These are phyloP conservation scores for Diaperis boleti DNA, from an alignment of 2,888 invertebrate species.

Conservation along the genomic window DNA sequence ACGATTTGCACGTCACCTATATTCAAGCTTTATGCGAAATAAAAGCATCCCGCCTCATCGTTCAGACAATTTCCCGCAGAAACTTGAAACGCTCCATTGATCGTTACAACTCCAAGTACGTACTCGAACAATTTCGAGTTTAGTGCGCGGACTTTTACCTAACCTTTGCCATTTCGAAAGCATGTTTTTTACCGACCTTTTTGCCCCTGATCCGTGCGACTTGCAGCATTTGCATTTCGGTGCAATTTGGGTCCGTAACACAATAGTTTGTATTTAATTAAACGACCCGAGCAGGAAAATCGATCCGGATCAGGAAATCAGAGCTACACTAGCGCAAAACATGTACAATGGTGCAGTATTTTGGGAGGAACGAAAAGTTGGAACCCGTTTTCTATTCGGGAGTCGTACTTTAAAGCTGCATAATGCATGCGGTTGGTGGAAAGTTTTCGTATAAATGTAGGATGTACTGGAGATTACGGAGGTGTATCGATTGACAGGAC, in stretches of 20 bases:
- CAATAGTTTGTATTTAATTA: slow-evolving; percentile 6
- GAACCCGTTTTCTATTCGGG: slow-evolving; percentile 6
- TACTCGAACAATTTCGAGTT: background rate
- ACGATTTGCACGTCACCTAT: slow-evolving; percentile 1
- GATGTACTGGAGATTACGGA: background rate
- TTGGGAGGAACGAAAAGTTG: background rate
- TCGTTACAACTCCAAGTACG: background rate
- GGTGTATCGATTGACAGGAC: background rate
- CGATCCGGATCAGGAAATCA: background rate
- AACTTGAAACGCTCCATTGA: slow-evolving; percentile 1
- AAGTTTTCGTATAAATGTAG: slow-evolving; percentile 12
- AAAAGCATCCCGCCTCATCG: slow-evolving; percentile 4
- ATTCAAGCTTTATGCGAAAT: slow-evolving; percentile 3
- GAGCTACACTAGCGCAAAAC: background rate
- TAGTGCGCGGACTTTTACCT: background rate
- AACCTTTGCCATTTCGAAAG: background rate
- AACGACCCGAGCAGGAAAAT: background rate
- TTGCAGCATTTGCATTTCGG: background rate
- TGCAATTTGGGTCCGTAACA: background rate
- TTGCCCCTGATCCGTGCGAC: too few relatives aligned
- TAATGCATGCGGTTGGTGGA: slow-evolving; percentile 10
- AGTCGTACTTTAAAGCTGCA: slow-evolving; percentile 5
- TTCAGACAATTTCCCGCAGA: slow-evolving; percentile 5
- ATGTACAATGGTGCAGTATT: slow-evolving; percentile 5
- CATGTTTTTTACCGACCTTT: background rate